These are phyloP conservation scores for Hoplodrina blanda DNA, from an alignment of 2,888 invertebrate genomes.

Conservation along the genomic window DNA sequence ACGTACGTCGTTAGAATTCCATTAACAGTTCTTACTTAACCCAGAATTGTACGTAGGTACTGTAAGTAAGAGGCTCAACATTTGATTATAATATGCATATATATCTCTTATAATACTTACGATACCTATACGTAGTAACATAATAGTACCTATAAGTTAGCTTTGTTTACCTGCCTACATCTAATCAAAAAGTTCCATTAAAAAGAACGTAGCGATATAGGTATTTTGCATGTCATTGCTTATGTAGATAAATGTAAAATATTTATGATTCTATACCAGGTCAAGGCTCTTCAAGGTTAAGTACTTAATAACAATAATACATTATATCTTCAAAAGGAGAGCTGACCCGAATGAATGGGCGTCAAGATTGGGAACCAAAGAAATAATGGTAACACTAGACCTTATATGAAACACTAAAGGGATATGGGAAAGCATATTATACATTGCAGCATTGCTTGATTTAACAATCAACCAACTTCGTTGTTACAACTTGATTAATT, in stretches of 20 bases:
- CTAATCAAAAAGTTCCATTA: slow-evolving; percentile 12
- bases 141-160: too few species aligned
- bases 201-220: not conserved
- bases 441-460: not conserved
- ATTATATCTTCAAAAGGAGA: slow-evolving; percentile 28
- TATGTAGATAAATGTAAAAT: slow-evolving; percentile 3
- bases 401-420: slow-evolving; percentile 5
- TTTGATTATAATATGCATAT: not conserved
- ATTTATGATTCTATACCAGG: slow-evolving; percentile 18
- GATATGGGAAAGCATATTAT: slow-evolving; percentile 10
- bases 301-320: slow-evolving; percentile 33
- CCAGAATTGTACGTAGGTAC: not conserved
- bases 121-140: not conserved
- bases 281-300: slow-evolving; percentile 47
- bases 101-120: not conserved
- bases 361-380: slow-evolving; percentile 14
- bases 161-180: not conserved
- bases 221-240: slow-evolving; percentile 26
- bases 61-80: not conserved
- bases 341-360: slow-evolving; percentile 18
- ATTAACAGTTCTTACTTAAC: slow-evolving; percentile 14
- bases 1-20: slow-evolving; percentile 37
- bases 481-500: not conserved
- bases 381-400: slow-evolving; percentile 25
- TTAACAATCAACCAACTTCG: not conserved